Percentiles rank a stretch among this genome's conserved stretches.
These are phyloP conservation scores for Helarctos malayanus DNA, from an alignment of 2,797 vertebrate species.

Conservation along the genomic window DNA sequence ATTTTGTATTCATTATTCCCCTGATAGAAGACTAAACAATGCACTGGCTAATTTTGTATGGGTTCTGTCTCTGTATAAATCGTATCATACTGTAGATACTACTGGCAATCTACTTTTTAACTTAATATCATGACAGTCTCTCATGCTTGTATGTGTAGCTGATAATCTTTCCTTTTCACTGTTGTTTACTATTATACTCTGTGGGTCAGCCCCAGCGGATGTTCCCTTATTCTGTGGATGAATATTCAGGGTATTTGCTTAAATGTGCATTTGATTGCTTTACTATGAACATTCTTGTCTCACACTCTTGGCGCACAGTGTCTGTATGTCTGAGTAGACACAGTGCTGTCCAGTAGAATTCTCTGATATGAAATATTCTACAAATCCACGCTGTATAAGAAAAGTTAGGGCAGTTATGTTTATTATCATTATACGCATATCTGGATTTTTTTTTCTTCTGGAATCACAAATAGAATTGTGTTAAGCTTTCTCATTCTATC, in stretches of 20 bases:
- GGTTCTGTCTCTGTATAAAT: background rate
- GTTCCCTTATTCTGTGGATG: background rate
- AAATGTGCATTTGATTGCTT: background rate
- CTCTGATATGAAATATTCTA: background rate
- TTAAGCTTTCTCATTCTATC: background rate
- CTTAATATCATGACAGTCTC: background rate
- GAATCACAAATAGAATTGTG: background rate
- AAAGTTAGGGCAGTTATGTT: background rate
- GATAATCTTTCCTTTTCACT: constrained; percentile 37
- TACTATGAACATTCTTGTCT: background rate
- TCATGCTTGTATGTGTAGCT: background rate
- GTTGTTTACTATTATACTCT: background rate
- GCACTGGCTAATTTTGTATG: background rate
- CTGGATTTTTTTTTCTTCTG: background rate
- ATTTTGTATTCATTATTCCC: background rate
- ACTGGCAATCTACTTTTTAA: constrained; percentile 23
- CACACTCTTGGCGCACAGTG: background rate
- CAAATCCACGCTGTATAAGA: background rate
- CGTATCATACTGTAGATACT: background rate
- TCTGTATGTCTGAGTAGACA: background rate
- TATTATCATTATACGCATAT: background rate
- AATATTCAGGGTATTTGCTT: background rate
- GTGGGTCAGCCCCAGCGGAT: background rate
- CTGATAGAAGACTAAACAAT: background rate
- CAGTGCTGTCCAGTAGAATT: background rate